Evolutionary conservation across 2,888 invertebrate genomes (phyloP), one percentile per base, ranked within the genome.

Genomic region (Agrochola litura): DNA sequence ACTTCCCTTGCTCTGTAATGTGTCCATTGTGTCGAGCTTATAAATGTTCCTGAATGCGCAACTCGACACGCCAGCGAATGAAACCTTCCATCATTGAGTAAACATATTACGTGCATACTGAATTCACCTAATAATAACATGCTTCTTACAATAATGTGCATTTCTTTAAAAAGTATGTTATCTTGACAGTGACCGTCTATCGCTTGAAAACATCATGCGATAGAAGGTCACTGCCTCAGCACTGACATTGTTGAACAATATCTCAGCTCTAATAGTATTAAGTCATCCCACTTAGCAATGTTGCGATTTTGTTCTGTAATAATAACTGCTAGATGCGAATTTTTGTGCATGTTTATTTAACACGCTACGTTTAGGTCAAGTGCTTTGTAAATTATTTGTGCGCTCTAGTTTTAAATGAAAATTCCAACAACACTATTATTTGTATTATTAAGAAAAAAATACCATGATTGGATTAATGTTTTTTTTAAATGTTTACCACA

Each of bases 311-410:
- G 16, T 52, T 22, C 30, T 77, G 22, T 63, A 41, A 61, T 43
- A 12, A 43, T 69, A 65, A 66, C 54, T 82, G 86, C 83, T 37
- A 49, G 3, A 37, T 79, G 85, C 85, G 85, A 85, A 73, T 76
- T 75, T 65, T 65, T 16, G 6, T 65, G 60, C 72, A 69, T 74
- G 74, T 43, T 63, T 52, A 9, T 49, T 68, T n/a, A 56, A 67
- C 58, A 49, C 41, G 6, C n/a, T 61, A 66, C 30, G 19, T 30
- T 41, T 58, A 65, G 64, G 12, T n/a, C 8, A 14, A 56, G 65
- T 41, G 37, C 37, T 25, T 14, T 37, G 10, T 37, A 46, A 54
- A 61, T 63, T 56, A 30, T 79, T 79, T 73, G 25, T 58, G 43
- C n/a, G 12, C n/a, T 41, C 12, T 43, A 65, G 9, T 2, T 37